A percentile compares a stretch with the other conserved stretches of the same genome.
phyloP scores from a whole-genome alignment of 1,140 invertebrate species.

The Cotesia glomerata region DNA sequence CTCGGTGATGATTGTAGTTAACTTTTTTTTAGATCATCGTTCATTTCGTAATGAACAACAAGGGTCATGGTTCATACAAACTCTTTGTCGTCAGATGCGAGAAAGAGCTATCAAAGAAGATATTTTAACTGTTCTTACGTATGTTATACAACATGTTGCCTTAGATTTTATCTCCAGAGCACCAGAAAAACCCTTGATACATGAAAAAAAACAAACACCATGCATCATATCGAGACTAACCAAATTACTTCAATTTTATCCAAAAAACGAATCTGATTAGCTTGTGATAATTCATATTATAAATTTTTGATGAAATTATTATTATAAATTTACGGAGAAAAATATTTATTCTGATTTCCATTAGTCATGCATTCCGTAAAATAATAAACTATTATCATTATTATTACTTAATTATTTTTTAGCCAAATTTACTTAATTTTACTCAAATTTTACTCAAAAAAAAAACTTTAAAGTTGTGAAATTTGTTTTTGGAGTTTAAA shows the following conservation, averaged over 20 bases:
- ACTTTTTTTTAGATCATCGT: constrained; percentile 73
- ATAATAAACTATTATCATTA: too few relatives aligned
- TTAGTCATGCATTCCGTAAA: too few relatives aligned
- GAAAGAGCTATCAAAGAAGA: constrained; percentile 77
- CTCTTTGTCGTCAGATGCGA: constrained; percentile 79
- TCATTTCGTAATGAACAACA: constrained; percentile 92
- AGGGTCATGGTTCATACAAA: constrained; percentile 97
- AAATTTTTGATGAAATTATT: too few relatives aligned
- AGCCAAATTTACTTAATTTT: too few relatives aligned
- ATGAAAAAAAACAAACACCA: constrained; percentile 94
- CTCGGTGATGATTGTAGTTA: background rate
- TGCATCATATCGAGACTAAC: constrained; percentile 93
- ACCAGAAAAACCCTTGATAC: constrained; percentile 80
- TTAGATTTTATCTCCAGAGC: constrained; percentile 90
- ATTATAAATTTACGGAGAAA: too few relatives aligned
- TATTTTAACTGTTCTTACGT: constrained; percentile 85
- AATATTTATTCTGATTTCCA: too few relatives aligned
- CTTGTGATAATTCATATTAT: too few relatives aligned
- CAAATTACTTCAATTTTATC: constrained; percentile 74
- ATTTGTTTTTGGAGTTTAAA: too few relatives aligned
- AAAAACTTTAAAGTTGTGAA: too few relatives aligned
- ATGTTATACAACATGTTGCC: constrained; percentile 85
- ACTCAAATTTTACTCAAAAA: too few relatives aligned
- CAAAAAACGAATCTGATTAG: constrained; percentile 29
- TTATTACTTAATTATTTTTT: too few relatives aligned